Evolutionary conservation across 1,140 invertebrate genomes (phyloP), one percentile per base, ranked within the genome.

Genomic region (Nymphalis io): DNA sequence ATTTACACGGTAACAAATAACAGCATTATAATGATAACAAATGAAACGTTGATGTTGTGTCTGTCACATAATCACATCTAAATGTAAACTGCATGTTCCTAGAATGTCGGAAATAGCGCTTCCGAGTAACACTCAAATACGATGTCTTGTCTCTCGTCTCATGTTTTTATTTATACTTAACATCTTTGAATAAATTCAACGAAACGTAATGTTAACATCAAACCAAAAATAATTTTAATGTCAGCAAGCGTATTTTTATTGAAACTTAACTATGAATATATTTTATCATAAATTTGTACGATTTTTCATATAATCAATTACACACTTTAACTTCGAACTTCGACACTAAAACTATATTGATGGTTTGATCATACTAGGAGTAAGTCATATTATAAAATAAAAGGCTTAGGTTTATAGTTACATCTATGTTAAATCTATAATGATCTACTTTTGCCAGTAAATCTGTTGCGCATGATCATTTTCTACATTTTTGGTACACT

Each of bases 41-140:
- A 1, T 20, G 40, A 60, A 42, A 5, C 6, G 59, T 53, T 59
- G 42, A 69, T 75, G 60, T 75, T 72, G 68, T 72, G 67, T 79
- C 70, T 75, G 74, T 44, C 33, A 51, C 21, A 55, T 51, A 40
- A 51, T 76, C 74, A 70, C 67, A 60, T 68, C 70, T 73, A 79
- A 79, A 79, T 65, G 69, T 72, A 78, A 85, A 75, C 69, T 76
- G 80, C 77, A 79, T 74, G 73, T 88, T 90, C 88, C 63, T 66
- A 82, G 86, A 87, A 90, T 83, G 79, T 85, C 88, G 85, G 85
- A 88, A 87, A 88, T 90, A 90, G 85, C 83, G 78, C 80, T 90
- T 90, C 86, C 83, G 82, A 88, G 88, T 87, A 88, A 81, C 82
- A 81, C 78, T 83, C 84, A 78, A 78, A 79, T 85, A 79, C 76